phyloP scores from a whole-genome alignment of 2,888 invertebrate genomes.

The Coelopa pilipes region DNA sequence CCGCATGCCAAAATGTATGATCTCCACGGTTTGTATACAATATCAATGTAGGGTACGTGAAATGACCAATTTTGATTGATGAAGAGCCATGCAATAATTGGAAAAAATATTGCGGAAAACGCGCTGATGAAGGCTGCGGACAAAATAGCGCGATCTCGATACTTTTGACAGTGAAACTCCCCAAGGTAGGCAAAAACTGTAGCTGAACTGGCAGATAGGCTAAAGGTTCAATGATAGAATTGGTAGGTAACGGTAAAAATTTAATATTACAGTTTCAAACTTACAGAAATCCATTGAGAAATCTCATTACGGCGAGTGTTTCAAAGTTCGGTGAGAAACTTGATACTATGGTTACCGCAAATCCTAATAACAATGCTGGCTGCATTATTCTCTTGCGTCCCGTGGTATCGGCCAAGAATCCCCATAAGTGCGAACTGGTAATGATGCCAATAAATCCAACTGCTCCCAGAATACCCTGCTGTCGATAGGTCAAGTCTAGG shows the following conservation, averaged over 20 bases:
- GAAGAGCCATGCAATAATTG: conserved; percentile 57
- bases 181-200: conserved; percentile 69
- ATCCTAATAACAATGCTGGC: conserved; percentile 67
- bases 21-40: conserved; percentile 60
- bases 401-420: conserved; percentile 69
- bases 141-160: conserved; percentile 66
- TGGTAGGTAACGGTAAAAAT: background rate
- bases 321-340: conserved; percentile 68
- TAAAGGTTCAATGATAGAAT: conserved; percentile 38
- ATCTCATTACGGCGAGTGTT: conserved; percentile 68
- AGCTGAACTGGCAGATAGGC: conserved; percentile 67
- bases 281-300: conserved; percentile 70
- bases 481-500: conserved; percentile 60
- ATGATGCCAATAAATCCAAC: conserved; percentile 67
- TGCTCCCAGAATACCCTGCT: conserved; percentile 65
- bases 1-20: conserved; percentile 58
- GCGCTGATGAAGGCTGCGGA: conserved; percentile 59
- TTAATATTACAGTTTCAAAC: conserved; percentile 43
- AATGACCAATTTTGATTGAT: conserved; percentile 58
- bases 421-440: conserved; percentile 70
- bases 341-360: conserved; percentile 66
- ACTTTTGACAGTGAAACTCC: conserved; percentile 68
- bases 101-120: conserved; percentile 54
- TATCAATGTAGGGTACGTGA: conserved; percentile 49
- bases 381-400: conserved; percentile 68